Percentiles rank a stretch among this genome's conserved stretches.
Evolutionary conservation across 2,888 invertebrate genomes (phyloP).

Genomic region (Sminthurides aquaticus): DNA sequence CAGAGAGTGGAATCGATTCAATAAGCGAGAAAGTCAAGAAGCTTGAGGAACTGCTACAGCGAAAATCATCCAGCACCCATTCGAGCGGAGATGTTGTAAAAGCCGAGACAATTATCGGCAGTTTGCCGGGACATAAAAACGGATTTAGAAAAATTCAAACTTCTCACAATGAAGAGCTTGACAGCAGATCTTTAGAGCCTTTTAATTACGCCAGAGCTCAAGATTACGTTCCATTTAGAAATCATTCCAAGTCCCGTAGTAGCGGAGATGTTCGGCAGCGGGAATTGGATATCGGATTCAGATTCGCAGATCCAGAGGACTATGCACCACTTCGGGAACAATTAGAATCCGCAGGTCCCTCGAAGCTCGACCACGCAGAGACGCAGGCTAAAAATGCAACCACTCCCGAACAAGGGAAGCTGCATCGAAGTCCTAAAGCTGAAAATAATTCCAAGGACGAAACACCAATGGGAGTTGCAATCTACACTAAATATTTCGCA

Average conservation of each 20-base stretch:
- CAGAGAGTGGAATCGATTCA: neutral
- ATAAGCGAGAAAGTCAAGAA: neutral
- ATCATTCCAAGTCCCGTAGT: neutral
- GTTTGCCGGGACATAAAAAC: neutral
- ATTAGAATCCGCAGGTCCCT: neutral
- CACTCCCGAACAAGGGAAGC: neutral
- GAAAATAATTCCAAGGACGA: neutral
- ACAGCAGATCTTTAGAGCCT: neutral
- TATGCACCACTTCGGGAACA: neutral
- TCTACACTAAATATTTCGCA: neutral
- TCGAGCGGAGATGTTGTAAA: neutral
- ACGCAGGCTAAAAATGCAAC: neutral
- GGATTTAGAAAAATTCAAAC: neutral
- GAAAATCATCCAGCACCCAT: neutral
- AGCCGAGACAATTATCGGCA: neutral
- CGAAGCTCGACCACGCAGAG: neutral
- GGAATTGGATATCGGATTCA: neutral
- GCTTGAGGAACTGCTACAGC: neutral
- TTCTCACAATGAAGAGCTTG: neutral
- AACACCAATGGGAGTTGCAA: neutral
- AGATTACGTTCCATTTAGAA: neutral
- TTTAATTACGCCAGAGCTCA: neutral
- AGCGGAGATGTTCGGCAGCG: neutral
- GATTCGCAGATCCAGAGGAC: neutral
- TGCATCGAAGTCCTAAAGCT: neutral